Conservation (phyloP, 2,888 invertebrate species). For the Cosmopolites sordidus region DNA sequence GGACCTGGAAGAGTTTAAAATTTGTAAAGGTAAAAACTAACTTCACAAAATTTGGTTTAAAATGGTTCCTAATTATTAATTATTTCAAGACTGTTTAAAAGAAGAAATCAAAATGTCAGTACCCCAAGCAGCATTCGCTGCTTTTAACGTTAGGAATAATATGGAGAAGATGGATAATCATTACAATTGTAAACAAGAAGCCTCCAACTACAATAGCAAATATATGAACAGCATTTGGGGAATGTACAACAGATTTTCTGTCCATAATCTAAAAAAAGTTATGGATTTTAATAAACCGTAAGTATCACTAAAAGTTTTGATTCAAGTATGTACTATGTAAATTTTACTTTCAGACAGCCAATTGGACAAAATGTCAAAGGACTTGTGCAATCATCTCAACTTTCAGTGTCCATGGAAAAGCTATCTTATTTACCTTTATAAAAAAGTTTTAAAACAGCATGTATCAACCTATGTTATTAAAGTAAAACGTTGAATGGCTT, state of each 20-base stretch:
- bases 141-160: constrained; percentile 62
- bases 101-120: constrained; percentile 58
- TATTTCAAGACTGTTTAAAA: background rate
- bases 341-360: constrained; percentile 10
- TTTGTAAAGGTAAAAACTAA: constrained; percentile 1
- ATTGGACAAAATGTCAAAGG: constrained; percentile 12
- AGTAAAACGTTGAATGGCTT: too few species aligned
- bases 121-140: constrained; percentile 72
- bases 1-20: background rate
- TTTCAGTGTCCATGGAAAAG: constrained; percentile 23
- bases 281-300: constrained; percentile 50
- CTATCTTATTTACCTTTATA: constrained; percentile 20
- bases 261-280: constrained; percentile 80
- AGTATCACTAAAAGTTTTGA: constrained; percentile 3
- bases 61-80: too few species aligned
- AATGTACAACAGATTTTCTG: constrained; percentile 82
- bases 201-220: constrained; percentile 80
- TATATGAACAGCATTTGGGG: constrained; percentile 91
- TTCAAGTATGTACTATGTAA: background rate
- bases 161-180: constrained; percentile 55
- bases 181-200: constrained; percentile 31
- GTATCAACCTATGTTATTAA: too few species aligned
- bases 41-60: too few species aligned
- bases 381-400: constrained; percentile 9
- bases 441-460: background rate